Evolutionary conservation across 2,113 vertebrate genomes (phyloP).

Genomic region (Callopanchax toddi): DNA sequence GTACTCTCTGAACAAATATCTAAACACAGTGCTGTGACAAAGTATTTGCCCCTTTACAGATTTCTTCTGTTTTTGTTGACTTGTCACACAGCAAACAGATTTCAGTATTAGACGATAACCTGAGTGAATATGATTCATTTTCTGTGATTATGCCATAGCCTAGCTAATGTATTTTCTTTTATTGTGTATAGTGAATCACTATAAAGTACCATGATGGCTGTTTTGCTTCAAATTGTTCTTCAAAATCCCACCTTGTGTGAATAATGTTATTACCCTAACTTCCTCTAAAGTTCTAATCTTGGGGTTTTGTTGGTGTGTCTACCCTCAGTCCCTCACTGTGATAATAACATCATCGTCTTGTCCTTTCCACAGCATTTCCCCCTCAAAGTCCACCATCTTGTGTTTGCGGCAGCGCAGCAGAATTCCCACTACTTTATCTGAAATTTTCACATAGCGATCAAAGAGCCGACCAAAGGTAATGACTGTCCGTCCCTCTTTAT

Average conservation of each 20-base stretch:
- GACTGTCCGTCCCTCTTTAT: constrained; percentile 60
- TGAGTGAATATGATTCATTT: too few relatives aligned
- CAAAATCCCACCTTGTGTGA: not conserved
- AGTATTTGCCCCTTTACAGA: too few relatives aligned
- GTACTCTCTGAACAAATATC: not conserved
- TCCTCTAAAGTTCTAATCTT: too few relatives aligned
- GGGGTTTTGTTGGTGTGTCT: not conserved
- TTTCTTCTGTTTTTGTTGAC: too few relatives aligned
- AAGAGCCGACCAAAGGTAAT: constrained; percentile 82
- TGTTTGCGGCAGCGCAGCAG: constrained; percentile 84
- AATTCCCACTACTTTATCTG: constrained; percentile 86
- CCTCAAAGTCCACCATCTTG: constrained; percentile 82
- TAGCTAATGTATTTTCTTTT: not conserved
- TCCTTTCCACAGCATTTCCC: constrained; percentile 86
- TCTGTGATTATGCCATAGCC: not conserved
- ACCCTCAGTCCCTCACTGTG: constrained; percentile 67
- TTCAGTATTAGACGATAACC: too few relatives aligned
- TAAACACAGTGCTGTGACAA: not conserved
- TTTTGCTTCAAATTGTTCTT: too few relatives aligned
- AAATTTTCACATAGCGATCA: constrained; percentile 84
- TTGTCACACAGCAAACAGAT: too few relatives aligned
- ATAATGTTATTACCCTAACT: not conserved
- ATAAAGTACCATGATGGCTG: too few relatives aligned
- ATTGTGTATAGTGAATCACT: not conserved
- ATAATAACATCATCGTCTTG: constrained; percentile 80